Evolutionary conservation across 2,797 vertebrate species (phyloP).

Genomic region (Characodon lateralis): DNA sequence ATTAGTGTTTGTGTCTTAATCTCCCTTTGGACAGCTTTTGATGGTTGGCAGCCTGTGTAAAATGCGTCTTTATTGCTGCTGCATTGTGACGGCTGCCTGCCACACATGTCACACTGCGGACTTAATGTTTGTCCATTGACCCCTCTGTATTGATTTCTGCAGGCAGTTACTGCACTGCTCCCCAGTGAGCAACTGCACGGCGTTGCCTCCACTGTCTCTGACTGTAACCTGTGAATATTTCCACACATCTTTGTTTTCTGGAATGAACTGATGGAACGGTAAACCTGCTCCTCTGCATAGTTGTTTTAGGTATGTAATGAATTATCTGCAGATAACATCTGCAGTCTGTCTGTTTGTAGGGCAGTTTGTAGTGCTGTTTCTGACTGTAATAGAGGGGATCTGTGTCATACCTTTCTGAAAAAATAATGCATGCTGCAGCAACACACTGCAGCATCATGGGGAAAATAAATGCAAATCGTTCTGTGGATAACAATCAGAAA

Average conservation of each 20-base stretch:
- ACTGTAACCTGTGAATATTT: constrained; percentile 9
- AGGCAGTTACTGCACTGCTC: constrained; percentile 56
- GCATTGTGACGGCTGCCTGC: constrained; percentile 51
- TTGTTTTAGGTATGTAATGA: constrained; percentile 26
- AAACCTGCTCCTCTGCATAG: constrained; percentile 42
- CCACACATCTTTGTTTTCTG: constrained; percentile 9
- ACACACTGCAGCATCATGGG: constrained; percentile 29
- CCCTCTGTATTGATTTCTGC: constrained; percentile 60
- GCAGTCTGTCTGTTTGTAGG: constrained; percentile 29
- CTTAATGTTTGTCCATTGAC: constrained; percentile 71
- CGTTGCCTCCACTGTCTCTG: constrained; percentile 15
- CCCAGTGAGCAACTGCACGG: constrained; percentile 32
- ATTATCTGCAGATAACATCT: constrained; percentile 49
- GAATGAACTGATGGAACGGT: constrained; percentile 36
- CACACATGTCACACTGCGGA: constrained; percentile 59
- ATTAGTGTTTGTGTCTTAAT: constrained; percentile 32
- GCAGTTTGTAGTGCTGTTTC: constrained; percentile 53
- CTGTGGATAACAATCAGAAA: constrained; percentile 21
- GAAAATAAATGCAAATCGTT: constrained; percentile 52
- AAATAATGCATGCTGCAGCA: constrained; percentile 13
- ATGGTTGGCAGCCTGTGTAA: constrained; percentile 36
- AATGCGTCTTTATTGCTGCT: constrained; percentile 31
- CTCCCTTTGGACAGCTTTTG: constrained; percentile 26
- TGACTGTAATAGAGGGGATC: neutral
- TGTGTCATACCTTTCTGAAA: neutral